Evolutionary conservation across 1,140 invertebrate genomes (phyloP), one percentile per base, ranked within the genome.

Genomic region (Papilio xuthus): DNA sequence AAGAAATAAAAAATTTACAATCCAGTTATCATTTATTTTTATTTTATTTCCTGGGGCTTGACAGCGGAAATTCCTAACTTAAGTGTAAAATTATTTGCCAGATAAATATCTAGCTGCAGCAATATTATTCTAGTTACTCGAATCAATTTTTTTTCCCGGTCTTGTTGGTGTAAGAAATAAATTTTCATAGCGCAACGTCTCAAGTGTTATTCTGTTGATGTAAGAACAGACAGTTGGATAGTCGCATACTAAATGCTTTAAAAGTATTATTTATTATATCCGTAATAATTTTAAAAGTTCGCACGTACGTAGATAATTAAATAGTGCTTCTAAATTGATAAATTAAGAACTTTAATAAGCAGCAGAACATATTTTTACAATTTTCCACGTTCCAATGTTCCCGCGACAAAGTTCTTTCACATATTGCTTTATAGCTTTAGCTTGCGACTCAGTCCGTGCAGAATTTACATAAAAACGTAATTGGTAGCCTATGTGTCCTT

Each of bases 91-190:
- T 76, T 76, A 37, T 76, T 76, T 56, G 74, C 74, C n/a, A 56
- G 50, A 60, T 76, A 72, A 12, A 44, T 50, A 28, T 74, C 23
- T 50, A 28, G 44, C 26, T 74, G 47, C 26, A 32, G 60, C 26
- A 74, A 50, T 44, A 28, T 74, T 74, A 74, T 53, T 28, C 23
- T 50, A 26, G 20, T 44, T 60, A 28, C 47, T 69, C 47, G 47
- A 67, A 20, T 70, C 44, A 56, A 37, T 81, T 79, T 82, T 82
- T 82, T 82, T 67, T 28, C 23, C 72, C 79, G 71, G 71, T 44
- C 70, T 20, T 79, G 75, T 82, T 82, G 63, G 78, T 53, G 67
- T 78, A 79, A 82, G 81, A 82, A 82, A 81, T 79, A 81, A 81
- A 79, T 79, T 82, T 79, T 70, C 72, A 41, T 77, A 74, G 60